Base-by-base conservation (phyloP, 2,797 vertebrate genomes). In the Clarias platycephalus region DNA sequence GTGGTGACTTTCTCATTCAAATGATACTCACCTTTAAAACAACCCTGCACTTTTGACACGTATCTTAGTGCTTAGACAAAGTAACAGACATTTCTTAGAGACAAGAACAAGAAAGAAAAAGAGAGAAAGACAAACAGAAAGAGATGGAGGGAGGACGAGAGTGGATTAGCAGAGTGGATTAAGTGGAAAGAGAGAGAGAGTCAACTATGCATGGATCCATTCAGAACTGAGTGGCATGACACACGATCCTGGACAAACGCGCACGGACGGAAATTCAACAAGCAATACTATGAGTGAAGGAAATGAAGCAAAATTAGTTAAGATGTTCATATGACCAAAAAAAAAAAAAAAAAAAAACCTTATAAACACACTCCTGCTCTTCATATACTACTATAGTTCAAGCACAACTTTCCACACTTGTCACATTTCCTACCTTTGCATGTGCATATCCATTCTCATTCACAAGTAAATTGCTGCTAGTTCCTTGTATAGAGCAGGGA, bases 361-460 rank as follows among this genome's bases (percentile, higher is more conserved):
- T 55, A 16, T 24, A 24, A 77, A 24, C 10, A 34, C 58, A 0
- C 22, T 31, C 8, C 26, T 58, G 44, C 8, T 44, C 9, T 76
- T 57, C 37, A 24, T 28, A 75, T 2, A 75, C 8, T 13, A 40
- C 37, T 40, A 40, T 7, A 10, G 5, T 16, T 63, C 4, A 79
- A 24, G 24, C 15, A 63, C 8, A 18, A 62, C 4, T 20, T 78
- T 62, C 1, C 4, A 64, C 15, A 80, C 62, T 31, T 22, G 60
- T 7, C 62, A 53, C n/a, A 28, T 68, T 22, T 87, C 91, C 79
- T 95, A 95, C 95, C 95, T 95, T 88, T 9, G 82, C 85, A 44
- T 88, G 82, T 58, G 77, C 85, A 60, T 80, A 79, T 80, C 85
- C 88, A n/a, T 89, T 58, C 84, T 93, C 91, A 89, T 89, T 88